Base-by-base conservation (phyloP, 2,113 vertebrate species). In the Mungos mungo region DNA sequence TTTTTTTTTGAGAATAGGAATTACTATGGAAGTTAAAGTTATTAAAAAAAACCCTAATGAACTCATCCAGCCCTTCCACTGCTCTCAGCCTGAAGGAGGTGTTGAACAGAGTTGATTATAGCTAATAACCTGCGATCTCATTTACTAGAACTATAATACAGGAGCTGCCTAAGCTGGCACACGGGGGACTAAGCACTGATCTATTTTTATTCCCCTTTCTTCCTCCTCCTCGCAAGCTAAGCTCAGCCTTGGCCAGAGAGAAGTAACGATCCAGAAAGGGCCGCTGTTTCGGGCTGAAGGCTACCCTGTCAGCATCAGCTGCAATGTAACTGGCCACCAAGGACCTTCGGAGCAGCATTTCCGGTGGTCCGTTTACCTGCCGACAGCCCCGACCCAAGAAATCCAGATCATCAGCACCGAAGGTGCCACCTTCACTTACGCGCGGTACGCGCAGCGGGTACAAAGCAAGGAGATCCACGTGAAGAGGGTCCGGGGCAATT, bases 271-370 rank as follows among this genome's bases (percentile, higher is more conserved):
- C 5, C 99, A 99, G 95, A 31, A 98, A 47, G 99, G 99, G 0
- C 99, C 99, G 0, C 98, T 99, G 33, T 99, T 99, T 54, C 98
- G 99, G 0, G 92, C 96, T 0, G 57, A 47, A 47, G 99, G 99
- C n/a, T 98, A 99, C 77, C 96, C 97, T 0, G 54, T 99, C 97
- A 99, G 98, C 80, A 99, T 99, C 50, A 97, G 98, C 97, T 99
- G 99, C 98, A 98, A 97, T 0, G 99, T 99, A 21, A 99, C 98
- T 23, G 99, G 99, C 72, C 98, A 99, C 86, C 33, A 52, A 83
- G 97, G 95, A 15, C 52, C 94, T 0, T 0, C 47, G 0, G 65
- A 35, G 19, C 99, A 99, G 96, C 81, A 99, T 0, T 99, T 99
- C 93, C 54, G 98, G 31, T 99, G 99, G 98, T 98, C 95, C 15